Percentiles rank a stretch among this genome's conserved stretches.
phyloP scores from a whole-genome alignment of 2,888 invertebrate genomes.

The Calliphora vomitoria region DNA sequence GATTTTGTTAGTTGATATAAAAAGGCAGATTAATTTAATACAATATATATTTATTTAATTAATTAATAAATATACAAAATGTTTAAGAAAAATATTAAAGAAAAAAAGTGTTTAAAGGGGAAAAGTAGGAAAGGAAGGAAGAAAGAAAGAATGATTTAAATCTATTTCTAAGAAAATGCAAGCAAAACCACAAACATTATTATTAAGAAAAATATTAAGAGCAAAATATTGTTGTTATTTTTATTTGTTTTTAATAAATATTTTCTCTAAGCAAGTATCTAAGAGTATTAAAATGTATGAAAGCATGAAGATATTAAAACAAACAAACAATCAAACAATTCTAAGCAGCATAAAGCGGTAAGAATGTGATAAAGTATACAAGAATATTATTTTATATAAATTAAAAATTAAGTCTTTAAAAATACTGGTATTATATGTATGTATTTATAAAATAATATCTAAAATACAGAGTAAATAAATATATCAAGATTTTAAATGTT shows the following conservation, averaged over 20 bases:
- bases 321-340: conserved; percentile 7
- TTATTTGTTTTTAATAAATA: not conserved
- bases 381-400: not conserved
- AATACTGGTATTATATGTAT: no score
- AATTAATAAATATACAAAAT: not conserved
- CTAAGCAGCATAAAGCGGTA: conserved; percentile 17
- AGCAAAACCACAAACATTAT: not conserved
- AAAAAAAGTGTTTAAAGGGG: not conserved
- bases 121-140: not conserved
- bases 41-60: not conserved
- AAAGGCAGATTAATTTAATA: conserved; percentile 31
- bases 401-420: not conserved
- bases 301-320: not conserved
- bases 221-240: no score
- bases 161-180: conserved; percentile 12
- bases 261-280: not conserved
- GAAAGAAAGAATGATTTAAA: not conserved
- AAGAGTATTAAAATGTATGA: not conserved
- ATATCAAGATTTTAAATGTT: no score
- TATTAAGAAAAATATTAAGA: not conserved
- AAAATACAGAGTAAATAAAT: no score
- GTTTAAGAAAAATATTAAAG: not conserved
- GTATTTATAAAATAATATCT: no score
- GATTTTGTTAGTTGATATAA: conserved; percentile 51
- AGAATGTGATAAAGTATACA: not conserved